These are phyloP conservation scores for Leptodactylus fallax DNA, from an alignment of 2,797 vertebrate genomes.

Conservation along the genomic window DNA sequence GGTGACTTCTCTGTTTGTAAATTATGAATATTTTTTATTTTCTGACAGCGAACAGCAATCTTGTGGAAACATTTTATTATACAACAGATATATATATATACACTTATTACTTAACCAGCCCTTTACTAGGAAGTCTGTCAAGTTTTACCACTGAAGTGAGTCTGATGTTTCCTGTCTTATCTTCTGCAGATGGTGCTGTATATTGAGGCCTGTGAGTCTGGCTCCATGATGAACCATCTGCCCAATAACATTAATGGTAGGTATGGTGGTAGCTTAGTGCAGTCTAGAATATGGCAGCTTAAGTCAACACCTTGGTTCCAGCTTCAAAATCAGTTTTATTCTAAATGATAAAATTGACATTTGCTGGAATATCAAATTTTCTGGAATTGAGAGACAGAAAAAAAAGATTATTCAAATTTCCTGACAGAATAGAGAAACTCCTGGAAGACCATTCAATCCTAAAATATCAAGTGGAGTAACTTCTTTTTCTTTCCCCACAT, in stretches of 20 bases:
- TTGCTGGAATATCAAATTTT: neutral
- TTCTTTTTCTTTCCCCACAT: too few relatives aligned
- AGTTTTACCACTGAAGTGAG: neutral
- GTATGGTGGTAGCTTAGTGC: conserved; percentile 57
- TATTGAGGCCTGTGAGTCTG: conserved; percentile 97
- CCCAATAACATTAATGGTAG: conserved; percentile 87
- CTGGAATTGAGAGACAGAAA: too few relatives aligned
- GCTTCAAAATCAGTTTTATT: too few relatives aligned
- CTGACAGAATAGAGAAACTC: too few relatives aligned
- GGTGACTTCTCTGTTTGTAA: too few relatives aligned
- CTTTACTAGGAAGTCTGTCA: neutral
- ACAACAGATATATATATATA: too few relatives aligned
- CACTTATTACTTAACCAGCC: neutral
- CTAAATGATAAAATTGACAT: neutral
- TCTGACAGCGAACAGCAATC: too few relatives aligned
- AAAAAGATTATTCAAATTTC: too few relatives aligned
- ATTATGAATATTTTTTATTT: too few relatives aligned
- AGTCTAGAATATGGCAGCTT: neutral
- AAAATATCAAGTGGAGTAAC: too few relatives aligned
- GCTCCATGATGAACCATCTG: conserved; percentile 94
- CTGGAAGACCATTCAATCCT: too few relatives aligned
- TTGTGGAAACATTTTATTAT: too few relatives aligned
- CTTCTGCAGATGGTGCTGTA: conserved; percentile 92
- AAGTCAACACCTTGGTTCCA: neutral
- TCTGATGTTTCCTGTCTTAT: neutral